Conservation (phyloP, 30 jellyfish, hydroid and myxozoan genomes). For the Cassiopea andromeda region DNA sequence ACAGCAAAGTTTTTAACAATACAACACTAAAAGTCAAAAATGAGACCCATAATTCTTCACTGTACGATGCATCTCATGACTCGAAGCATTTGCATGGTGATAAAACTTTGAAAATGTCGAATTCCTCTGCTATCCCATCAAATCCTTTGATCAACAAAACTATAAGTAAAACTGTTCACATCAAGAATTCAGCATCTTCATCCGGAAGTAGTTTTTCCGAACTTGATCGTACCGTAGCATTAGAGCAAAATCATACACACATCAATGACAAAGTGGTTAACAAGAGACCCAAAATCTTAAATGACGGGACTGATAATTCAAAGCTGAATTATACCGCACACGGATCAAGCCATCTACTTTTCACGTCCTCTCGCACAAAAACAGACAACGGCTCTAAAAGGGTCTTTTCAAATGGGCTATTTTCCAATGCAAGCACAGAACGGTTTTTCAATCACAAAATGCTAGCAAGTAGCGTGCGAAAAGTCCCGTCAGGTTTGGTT, state of each 20-base stretch:
- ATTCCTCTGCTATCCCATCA: no score
- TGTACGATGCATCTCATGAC: no score
- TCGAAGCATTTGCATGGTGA: no score
- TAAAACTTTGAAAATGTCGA: no score
- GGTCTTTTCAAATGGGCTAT: background rate
- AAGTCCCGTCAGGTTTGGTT: background rate
- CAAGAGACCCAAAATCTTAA: background rate
- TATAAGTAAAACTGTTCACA: background rate
- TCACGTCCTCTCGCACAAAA: background rate
- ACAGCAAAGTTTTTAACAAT: background rate
- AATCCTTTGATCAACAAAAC: no score
- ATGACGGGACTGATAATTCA: background rate
- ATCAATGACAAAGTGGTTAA: background rate
- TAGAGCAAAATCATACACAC: background rate
- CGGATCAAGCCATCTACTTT: background rate
- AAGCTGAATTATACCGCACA: background rate
- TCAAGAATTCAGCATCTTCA: background rate
- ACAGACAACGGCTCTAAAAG: constrained; percentile 57
- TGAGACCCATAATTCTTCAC: background rate
- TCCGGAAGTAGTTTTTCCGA: background rate
- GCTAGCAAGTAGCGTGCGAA: constrained; percentile 29
- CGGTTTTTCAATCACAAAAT: background rate
- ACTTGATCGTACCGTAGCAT: background rate
- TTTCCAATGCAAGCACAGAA: background rate
- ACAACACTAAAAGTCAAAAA: background rate